phyloP scores from a whole-genome alignment of 1,140 invertebrate genomes.

The Bombus sibiricus region DNA sequence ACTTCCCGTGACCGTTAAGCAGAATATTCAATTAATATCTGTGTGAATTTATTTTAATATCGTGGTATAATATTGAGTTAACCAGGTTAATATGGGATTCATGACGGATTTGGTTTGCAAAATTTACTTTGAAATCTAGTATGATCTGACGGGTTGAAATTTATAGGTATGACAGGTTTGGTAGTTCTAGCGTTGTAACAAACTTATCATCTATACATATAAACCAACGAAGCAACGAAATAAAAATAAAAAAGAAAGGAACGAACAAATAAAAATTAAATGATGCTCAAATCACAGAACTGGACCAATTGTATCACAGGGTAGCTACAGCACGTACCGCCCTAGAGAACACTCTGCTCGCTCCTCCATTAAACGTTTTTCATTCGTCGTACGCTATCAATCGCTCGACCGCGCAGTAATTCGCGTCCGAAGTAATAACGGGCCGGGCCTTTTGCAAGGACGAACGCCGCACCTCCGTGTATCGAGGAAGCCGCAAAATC shows the following conservation, averaged over 20 bases:
- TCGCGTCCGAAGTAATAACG: slow-evolving; percentile 44
- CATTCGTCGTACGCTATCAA: slow-evolving; percentile 6
- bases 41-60: not conserved
- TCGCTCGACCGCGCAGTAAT: slow-evolving; percentile 43
- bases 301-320: too few species aligned
- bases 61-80: not conserved
- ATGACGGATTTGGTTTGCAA: not conserved
- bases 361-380: not conserved
- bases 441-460: not conserved
- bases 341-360: not conserved
- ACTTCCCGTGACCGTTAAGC: not conserved
- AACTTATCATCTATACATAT: not conserved
- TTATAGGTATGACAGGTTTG: not conserved
- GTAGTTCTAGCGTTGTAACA: not conserved
- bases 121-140: not conserved
- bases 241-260: not conserved
- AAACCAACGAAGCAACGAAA: not conserved
- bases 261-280: not conserved
- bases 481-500: slow-evolving; percentile 54
- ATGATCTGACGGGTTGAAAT: not conserved
- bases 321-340: too few species aligned
- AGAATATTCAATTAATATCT: not conserved
- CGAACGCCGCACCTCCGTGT: slow-evolving; percentile 4
- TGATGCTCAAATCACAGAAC: not conserved
- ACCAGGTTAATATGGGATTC: not conserved